A percentile compares a stretch with the other conserved stretches of the same genome.
phyloP scores from a whole-genome alignment of 1,140 invertebrate species.

The Drosophila nasuta region DNA sequence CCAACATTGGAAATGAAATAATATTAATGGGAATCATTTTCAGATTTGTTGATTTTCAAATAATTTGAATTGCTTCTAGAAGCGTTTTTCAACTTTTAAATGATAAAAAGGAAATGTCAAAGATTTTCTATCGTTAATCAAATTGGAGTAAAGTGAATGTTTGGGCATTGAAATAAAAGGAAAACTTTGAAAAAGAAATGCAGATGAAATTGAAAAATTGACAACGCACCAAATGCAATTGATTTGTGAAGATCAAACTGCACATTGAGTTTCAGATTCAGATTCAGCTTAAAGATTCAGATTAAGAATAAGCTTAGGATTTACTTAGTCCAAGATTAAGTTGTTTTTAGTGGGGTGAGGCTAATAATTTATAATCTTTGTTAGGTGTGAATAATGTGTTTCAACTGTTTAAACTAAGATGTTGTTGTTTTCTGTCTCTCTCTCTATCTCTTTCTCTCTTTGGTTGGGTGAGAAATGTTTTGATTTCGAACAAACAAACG shows the following conservation, averaged over 20 bases:
- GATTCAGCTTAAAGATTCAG: conserved; percentile 4
- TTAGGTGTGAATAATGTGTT: conserved; percentile 44
- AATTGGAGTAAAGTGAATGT: too few relatives aligned
- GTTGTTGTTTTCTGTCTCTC: neutral
- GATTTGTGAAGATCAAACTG: neutral
- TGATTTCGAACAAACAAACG: conserved; percentile 79
- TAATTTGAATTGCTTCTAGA: too few relatives aligned
- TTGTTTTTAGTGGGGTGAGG: neutral
- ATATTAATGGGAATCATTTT: too few relatives aligned
- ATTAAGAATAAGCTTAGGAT: conserved; percentile 16
- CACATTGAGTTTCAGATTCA: neutral
- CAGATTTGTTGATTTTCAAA: too few relatives aligned
- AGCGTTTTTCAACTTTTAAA: too few relatives aligned
- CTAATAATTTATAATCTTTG: conserved; percentile 38
- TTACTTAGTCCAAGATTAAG: neutral
- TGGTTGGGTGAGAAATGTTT: conserved; percentile 65
- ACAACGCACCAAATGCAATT: neutral
- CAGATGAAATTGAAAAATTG: too few relatives aligned
- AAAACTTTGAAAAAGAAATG: too few relatives aligned
- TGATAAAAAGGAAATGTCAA: too few relatives aligned
- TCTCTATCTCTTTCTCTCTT: neutral
- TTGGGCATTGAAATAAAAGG: too few relatives aligned
- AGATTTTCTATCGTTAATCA: too few relatives aligned
- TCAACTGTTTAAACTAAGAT: conserved; percentile 3
- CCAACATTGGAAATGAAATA: too few relatives aligned